Base-by-base conservation (phyloP, 2,113 vertebrate species). In the Tetrax tetrax region DNA sequence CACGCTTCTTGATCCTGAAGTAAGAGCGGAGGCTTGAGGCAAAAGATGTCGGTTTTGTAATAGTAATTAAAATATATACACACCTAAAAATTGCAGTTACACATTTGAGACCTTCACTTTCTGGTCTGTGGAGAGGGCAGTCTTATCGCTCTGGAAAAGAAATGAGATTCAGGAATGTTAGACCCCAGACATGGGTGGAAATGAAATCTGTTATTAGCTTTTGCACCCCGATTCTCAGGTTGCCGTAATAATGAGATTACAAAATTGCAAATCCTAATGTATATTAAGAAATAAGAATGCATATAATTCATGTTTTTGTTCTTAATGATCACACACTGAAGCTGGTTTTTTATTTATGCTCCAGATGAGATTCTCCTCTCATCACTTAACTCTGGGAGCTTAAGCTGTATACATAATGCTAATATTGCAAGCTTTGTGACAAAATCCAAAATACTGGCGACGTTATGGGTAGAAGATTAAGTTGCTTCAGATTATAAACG, bases 391-490 rank as follows among this genome's bases (percentile, higher is more conserved):
- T 90, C 54, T 57, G 33, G 18, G 27, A 92, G 28, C 31, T 94
- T 87, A 71, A 48, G 61, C 65, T 87, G 91, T 65, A 27, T 64
- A 27, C 37, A 47, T 60, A 66, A 66, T 51, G 60, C 48, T 90
- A 92, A 93, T 89, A 74, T 54, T 82, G 70, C 28, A 83, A 68
- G 47, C 74, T 79, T 87, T 93, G 28, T 87, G 66, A 54, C 28
- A 87, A 92, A 96, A 85, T 69, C 45, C 53, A 27, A 61, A 92
- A 51, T 50, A 71, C 28, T 87, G 77, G 72, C 37, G 53, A 7
- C 53, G 59, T 64, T 91, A 19, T 12, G 43, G 75, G 65, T n/a
- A 87, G 72, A 84, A 94, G 89, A 76, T 95, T 80, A 95, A 69
- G 25, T 93, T 96, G 41, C 60, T 91, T 90, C 53, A 45, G 56